These are phyloP conservation scores for Scaptomyza pallida DNA, from an alignment of 1,140 invertebrate species.

Conservation along the genomic window DNA sequence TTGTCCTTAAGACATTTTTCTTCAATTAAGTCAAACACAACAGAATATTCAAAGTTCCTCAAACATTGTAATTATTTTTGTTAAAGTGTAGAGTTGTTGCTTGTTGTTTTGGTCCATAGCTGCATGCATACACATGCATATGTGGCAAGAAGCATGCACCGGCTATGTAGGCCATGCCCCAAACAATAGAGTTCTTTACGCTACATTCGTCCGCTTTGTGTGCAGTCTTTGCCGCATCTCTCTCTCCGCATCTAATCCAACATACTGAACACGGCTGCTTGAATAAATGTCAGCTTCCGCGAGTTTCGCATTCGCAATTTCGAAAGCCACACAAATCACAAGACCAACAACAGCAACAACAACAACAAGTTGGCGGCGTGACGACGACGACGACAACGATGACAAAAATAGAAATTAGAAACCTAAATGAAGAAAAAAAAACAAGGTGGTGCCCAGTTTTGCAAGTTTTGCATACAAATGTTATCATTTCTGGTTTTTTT, in stretches of 20 bases:
- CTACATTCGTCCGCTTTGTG: too few relatives aligned
- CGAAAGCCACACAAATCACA: slow-evolving; percentile 80
- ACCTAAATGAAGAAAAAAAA: slow-evolving; percentile 34
- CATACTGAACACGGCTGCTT: slow-evolving; percentile 34
- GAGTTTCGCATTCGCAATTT: slow-evolving; percentile 79
- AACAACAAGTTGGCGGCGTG: slow-evolving; percentile 14
- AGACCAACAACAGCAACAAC: slow-evolving; percentile 44
- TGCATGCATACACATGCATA: too few relatives aligned
- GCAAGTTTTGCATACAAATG: slow-evolving; percentile 65
- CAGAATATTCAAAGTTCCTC: too few relatives aligned
- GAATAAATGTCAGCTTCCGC: slow-evolving; percentile 77
- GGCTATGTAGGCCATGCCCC: slow-evolving; percentile 27
- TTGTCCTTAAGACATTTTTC: too few relatives aligned
- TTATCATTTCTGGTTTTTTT: too few relatives aligned
- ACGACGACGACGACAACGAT: too few relatives aligned
- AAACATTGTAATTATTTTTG: too few relatives aligned
- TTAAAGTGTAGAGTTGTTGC: background rate
- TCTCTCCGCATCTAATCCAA: too few relatives aligned
- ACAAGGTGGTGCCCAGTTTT: slow-evolving; percentile 40
- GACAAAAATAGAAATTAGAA: slow-evolving; percentile 19
- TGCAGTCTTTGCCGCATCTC: too few relatives aligned
- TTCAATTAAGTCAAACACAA: too few relatives aligned
- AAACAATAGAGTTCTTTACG: slow-evolving; percentile 34
- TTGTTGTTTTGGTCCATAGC: background rate
- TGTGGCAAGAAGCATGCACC: background rate